phyloP scores from a whole-genome alignment of 2,888 invertebrate genomes.

The Poecilus cupreus region DNA sequence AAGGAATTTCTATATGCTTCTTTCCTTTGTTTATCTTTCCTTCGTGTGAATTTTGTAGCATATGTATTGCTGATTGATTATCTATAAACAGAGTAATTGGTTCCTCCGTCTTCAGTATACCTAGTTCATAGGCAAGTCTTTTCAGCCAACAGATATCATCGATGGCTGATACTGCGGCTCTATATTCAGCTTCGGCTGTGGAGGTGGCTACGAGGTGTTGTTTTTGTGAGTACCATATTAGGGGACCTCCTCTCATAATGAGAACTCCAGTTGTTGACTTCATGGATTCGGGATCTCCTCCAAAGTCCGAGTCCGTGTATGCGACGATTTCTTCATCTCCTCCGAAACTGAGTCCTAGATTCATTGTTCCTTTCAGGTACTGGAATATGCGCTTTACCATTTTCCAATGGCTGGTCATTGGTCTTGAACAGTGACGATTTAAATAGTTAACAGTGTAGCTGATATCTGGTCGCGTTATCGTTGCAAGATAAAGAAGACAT shows the following conservation, averaged over 20 bases:
- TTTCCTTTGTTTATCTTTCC: constrained; percentile 66
- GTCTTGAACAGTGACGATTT: constrained; percentile 20
- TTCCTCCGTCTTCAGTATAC: constrained; percentile 26
- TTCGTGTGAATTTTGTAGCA: constrained; percentile 65
- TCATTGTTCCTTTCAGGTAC: constrained; percentile 61
- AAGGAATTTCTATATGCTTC: constrained; percentile 66
- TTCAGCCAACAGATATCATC: constrained; percentile 36
- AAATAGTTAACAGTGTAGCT: constrained; percentile 43
- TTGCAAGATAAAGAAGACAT: constrained; percentile 61
- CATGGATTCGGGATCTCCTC: constrained; percentile 22
- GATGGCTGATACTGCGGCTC: constrained; percentile 26
- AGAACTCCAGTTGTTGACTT: constrained; percentile 29
- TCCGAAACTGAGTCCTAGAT: constrained; percentile 25
- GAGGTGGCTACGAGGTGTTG: constrained; percentile 39
- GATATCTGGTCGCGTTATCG: constrained; percentile 29
- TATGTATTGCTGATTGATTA: constrained; percentile 65
- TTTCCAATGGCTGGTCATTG: constrained; percentile 61
- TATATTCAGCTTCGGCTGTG: constrained; percentile 32
- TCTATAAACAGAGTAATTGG: constrained; percentile 61
- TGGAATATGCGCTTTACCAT: constrained; percentile 61
- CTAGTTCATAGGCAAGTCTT: constrained; percentile 34
- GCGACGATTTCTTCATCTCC: constrained; percentile 33
- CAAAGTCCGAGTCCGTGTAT: constrained; percentile 34
- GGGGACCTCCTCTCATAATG: constrained; percentile 27
- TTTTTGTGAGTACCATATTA: constrained; percentile 34